Conservation (phyloP, 1,140 invertebrate genomes). For the Magallana ariakensis region DNA sequence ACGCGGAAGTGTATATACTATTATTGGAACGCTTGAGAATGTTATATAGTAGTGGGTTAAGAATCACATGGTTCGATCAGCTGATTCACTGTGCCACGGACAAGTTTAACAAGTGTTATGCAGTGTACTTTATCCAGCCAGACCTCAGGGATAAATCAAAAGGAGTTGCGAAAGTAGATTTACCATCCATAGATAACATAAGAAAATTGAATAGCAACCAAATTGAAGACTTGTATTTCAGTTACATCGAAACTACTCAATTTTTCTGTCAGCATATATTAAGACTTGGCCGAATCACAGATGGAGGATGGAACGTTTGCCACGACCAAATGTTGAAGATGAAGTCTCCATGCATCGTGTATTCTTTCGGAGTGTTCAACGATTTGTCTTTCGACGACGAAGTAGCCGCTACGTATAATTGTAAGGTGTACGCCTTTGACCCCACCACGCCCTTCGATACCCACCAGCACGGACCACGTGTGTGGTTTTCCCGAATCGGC, state of each 20-base stretch:
- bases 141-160: not conserved
- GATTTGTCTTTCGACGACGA: constrained; percentile 9
- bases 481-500: not conserved
- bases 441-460: constrained; percentile 7
- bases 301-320: constrained; percentile 70
- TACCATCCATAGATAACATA: not conserved
- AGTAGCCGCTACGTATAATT: not conserved
- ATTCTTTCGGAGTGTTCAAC: constrained; percentile 50
- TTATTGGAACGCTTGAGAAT: not conserved
- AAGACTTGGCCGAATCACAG: constrained; percentile 59
- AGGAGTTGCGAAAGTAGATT: not conserved
- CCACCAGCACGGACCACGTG: not conserved
- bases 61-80: not conserved
- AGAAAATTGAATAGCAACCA: not conserved
- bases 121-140: not conserved
- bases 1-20: not conserved
- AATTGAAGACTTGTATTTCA: constrained; percentile 40
- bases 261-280: constrained; percentile 52
- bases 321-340: constrained; percentile 49
- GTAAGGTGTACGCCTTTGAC: not conserved
- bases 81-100: not conserved
- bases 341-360: constrained; percentile 58
- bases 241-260: constrained; percentile 59
- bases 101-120: not conserved
- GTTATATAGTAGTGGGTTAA: not conserved